Percentiles rank a stretch among this genome's conserved stretches.
Conservation (phyloP, 2,888 invertebrate species). For the Pseudoips prasinana region DNA sequence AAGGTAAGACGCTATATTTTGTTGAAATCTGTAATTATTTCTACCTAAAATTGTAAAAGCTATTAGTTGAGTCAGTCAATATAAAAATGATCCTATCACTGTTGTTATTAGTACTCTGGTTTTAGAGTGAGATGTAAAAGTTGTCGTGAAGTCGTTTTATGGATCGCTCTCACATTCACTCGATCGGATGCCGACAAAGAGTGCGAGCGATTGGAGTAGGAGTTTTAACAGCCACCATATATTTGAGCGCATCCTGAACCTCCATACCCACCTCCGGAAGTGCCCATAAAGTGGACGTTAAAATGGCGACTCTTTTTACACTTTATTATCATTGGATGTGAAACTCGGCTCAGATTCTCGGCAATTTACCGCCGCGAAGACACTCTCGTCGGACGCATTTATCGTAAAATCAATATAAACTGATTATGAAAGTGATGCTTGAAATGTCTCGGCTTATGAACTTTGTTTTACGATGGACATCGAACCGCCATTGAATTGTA, state of each 20-base stretch:
- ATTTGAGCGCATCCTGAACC: conserved; percentile 66
- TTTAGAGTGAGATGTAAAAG: conserved; percentile 9
- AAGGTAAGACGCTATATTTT: too few species aligned
- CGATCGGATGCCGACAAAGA: conserved; percentile 48
- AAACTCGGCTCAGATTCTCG: conserved; percentile 75
- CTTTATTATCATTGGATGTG: conserved; percentile 82
- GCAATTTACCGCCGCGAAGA: conserved; percentile 67
- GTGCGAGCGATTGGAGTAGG: conserved; percentile 52
- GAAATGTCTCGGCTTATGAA: conserved; percentile 69
- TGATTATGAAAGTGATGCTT: conserved; percentile 60
- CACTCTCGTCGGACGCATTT: conserved; percentile 63
- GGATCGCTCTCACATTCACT: conserved; percentile 33
- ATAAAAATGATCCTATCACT: too few species aligned
- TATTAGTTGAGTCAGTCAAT: too few species aligned
- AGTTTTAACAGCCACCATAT: conserved; percentile 65
- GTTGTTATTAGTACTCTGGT: too few species aligned
- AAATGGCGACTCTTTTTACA: conserved; percentile 80
- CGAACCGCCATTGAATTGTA: conserved; percentile 48
- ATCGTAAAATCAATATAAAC: conserved; percentile 75
- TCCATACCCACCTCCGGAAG: conserved; percentile 67
- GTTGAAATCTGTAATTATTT: too few species aligned
- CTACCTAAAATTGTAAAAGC: too few species aligned
- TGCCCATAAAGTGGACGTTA: conserved; percentile 78
- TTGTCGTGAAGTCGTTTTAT: conserved; percentile 31
- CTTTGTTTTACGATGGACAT: conserved; percentile 64